Conservation (phyloP, 2,113 vertebrate species). For the Plestiodon gilberti region DNA sequence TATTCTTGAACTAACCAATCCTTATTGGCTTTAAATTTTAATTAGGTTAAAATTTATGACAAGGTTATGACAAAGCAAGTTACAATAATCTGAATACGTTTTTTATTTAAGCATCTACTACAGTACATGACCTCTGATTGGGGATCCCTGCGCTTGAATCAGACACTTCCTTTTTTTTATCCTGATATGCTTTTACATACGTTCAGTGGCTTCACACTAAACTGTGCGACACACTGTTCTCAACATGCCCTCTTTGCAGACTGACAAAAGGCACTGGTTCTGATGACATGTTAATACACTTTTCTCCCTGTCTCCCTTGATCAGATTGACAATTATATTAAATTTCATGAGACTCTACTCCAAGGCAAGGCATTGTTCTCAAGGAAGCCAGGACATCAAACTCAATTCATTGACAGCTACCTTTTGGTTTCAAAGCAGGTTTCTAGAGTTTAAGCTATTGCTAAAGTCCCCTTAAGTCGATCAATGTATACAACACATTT, state of each 20-base stretch:
- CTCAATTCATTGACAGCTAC: slow-evolving; percentile 29
- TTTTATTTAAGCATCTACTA: background rate
- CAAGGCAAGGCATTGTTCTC: slow-evolving; percentile 1
- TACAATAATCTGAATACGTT: background rate
- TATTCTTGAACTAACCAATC: background rate
- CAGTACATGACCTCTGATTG: slow-evolving; percentile 13
- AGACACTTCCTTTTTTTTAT: background rate
- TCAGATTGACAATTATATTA: slow-evolving; percentile 9
- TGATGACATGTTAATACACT: slow-evolving; percentile 1
- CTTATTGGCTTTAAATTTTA: slow-evolving; percentile 13
- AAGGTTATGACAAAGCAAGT: background rate
- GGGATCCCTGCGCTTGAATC: background rate
- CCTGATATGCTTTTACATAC: background rate
- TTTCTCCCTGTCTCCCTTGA: background rate
- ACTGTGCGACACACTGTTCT: background rate
- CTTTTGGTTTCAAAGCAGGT: slow-evolving; percentile 15
- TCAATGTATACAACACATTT: slow-evolving; percentile 13
- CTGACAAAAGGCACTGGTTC: background rate
- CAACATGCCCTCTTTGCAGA: slow-evolving; percentile 14
- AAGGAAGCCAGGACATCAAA: slow-evolving; percentile 31
- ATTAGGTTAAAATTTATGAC: background rate
- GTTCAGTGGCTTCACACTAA: slow-evolving; percentile 2
- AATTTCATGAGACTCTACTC: slow-evolving; percentile 2
- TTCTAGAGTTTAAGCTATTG: slow-evolving; percentile 34
- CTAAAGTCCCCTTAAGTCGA: background rate